These are phyloP conservation scores for Epinephelus awoara DNA, from an alignment of 2,797 vertebrate species.

Conservation along the genomic window DNA sequence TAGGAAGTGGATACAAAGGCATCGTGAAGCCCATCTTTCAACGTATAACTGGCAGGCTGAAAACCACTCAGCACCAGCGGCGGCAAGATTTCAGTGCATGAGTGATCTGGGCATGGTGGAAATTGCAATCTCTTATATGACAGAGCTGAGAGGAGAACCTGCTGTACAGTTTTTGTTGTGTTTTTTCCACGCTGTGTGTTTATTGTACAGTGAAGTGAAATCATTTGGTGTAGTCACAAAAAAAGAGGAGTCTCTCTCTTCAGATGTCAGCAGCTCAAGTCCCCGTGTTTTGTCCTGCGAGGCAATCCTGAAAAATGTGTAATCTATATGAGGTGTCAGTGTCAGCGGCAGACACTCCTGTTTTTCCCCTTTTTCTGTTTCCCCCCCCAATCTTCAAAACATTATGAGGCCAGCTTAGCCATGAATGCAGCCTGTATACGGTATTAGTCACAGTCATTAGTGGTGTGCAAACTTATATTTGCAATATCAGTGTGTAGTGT, in stretches of 20 bases:
- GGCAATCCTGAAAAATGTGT: conserved; percentile 56
- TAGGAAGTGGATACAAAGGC: conserved; percentile 86
- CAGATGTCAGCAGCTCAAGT: conserved; percentile 63
- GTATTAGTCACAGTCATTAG: conserved; percentile 75
- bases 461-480: conserved; percentile 73
- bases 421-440: conserved; percentile 61
- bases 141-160: conserved; percentile 54
- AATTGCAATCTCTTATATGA: conserved; percentile 80
- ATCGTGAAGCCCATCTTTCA: conserved; percentile 86
- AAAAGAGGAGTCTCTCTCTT: conserved; percentile 35
- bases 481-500: conserved; percentile 69
- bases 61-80: conserved; percentile 80
- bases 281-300: conserved; percentile 49
- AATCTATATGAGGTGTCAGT: conserved; percentile 62
- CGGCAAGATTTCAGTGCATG: conserved; percentile 76
- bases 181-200: conserved; percentile 34
- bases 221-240: conserved; percentile 38
- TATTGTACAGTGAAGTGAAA: conserved; percentile 53
- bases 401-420: conserved; percentile 64
- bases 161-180: conserved; percentile 41
- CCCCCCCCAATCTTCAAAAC: conserved; percentile 35
- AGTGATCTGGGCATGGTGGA: conserved; percentile 77
- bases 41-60: conserved; percentile 82
- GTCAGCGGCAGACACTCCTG: conserved; percentile 44
- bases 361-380: conserved; percentile 14